Percentiles rank a stretch among this genome's conserved stretches.
Evolutionary conservation across 2,888 invertebrate species (phyloP).

Genomic region (Stegophylla sp.): DNA sequence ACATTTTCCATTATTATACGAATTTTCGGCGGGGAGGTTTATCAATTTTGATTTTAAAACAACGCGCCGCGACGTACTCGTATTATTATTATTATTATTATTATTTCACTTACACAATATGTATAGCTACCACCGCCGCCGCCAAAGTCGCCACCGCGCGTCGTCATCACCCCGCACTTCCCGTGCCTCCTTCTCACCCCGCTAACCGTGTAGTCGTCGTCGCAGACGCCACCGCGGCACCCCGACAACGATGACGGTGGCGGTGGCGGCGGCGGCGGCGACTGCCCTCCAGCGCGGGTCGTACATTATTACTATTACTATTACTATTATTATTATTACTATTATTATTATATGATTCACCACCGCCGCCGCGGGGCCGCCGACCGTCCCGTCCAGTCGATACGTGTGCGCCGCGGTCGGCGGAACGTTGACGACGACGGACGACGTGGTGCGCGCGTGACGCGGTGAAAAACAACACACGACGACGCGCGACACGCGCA

Average conservation of each 20-base stretch:
- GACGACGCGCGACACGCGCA: not conserved
- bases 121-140: no score
- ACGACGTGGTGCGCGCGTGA: not conserved
- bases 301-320: slow-evolving; percentile 29
- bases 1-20: no score
- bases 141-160: slow-evolving; percentile 19
- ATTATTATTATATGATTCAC: slow-evolving; percentile 56
- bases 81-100: no score
- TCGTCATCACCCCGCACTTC: slow-evolving; percentile 3
- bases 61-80: no score
- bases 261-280: slow-evolving; percentile 15
- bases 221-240: slow-evolving; percentile 1
- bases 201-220: not conserved
- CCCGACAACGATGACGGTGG: not conserved
- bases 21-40: no score
- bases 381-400: slow-evolving; percentile 46
- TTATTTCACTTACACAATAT: no score
- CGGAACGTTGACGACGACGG: slow-evolving; percentile 47
- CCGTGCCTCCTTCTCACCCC: not conserved
- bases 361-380: slow-evolving; percentile 10
- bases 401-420: slow-evolving; percentile 52
- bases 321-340: slow-evolving; percentile 25
- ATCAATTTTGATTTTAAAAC: no score
- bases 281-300: slow-evolving; percentile 41
- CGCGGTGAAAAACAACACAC: not conserved